Evolutionary conservation across 2,797 vertebrate genomes (phyloP).

Genomic region (Ataeniobius toweri): DNA sequence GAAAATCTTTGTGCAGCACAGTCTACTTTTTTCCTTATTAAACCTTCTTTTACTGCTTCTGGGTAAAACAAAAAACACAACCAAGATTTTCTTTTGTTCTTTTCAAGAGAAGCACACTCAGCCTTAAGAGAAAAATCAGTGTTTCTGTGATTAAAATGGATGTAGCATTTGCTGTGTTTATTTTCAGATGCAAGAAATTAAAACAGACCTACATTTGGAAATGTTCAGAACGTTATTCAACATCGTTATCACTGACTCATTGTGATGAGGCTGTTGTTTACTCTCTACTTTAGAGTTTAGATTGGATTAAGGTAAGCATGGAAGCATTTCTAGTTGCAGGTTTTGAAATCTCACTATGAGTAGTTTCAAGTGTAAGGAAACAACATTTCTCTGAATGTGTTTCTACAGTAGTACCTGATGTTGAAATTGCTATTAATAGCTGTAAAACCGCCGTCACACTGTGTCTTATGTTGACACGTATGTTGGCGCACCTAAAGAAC

Average conservation of each 20-base stretch:
- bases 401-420: not conserved
- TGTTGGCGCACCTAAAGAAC: not conserved
- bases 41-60: not conserved
- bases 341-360: not conserved
- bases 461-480: not conserved
- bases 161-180: not conserved
- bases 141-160: not conserved
- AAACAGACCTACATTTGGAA: not conserved
- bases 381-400: not conserved
- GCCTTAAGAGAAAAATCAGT: not conserved
- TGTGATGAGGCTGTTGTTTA: not conserved
- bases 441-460: not conserved
- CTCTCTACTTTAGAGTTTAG: not conserved
- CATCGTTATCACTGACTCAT: slow-evolving; percentile 6
- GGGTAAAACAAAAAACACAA: not conserved
- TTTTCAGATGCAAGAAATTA: not conserved
- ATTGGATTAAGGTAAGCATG: not conserved
- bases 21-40: not conserved
- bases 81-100: not conserved
- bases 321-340: not conserved
- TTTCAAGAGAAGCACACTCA: not conserved
- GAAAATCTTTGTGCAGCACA: not conserved
- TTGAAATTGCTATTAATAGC: not conserved
- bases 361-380: not conserved
- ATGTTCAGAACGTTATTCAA: slow-evolving; percentile 1